Evolutionary conservation across 2,113 vertebrate genomes (phyloP), one percentile per base, ranked within the genome.

Genomic region (Plecturocebus donacophilus): DNA sequence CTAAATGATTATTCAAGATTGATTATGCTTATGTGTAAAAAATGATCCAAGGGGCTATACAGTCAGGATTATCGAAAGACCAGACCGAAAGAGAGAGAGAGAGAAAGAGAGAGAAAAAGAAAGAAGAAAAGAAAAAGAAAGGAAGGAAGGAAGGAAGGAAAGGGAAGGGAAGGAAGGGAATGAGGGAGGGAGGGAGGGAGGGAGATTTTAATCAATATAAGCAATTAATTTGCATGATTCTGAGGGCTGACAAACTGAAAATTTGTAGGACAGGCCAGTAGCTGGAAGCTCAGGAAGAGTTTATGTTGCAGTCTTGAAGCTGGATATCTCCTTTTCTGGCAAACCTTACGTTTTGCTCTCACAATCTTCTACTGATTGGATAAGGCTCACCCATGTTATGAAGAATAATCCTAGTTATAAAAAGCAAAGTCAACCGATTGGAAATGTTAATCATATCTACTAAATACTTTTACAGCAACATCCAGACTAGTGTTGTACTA

Each of bases 301-400:
- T 91, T 49, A 68, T 32, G 23, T 58, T 56, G 17, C 6, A 23
- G 6, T 73, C 20, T 54, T 12, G 20, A 75, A 40, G 38, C 2
- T 32, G 17, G n/a, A n/a, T 38, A 8, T 7, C 40, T 45, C 40
- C 16, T 58, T 30, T 8, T 1, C 20, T 19, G 19, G 20, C 56
- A 76, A 52, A 21, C 4, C 2, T 70, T 27, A 52, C 2, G 2
- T 87, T 90, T 77, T 87, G n/a, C 14, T 87, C 20, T 64, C 42
- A 27, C 0, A 9, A 25, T 3, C 10, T 82, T 45, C 30, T 47
- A 1, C 16, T 12, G 17, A 75, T 23, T n/a, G 40, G 0, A 25
- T 61, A 16, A 58, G 16, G 27, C 13, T 8, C 25, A 58, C 38
- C 30, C 56, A 35, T 40, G 13, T 95, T 42, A 40, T 2, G 2